phyloP scores from a whole-genome alignment of 1,140 invertebrate genomes.

The Pachyrhynchus sulphureomaculatus region DNA sequence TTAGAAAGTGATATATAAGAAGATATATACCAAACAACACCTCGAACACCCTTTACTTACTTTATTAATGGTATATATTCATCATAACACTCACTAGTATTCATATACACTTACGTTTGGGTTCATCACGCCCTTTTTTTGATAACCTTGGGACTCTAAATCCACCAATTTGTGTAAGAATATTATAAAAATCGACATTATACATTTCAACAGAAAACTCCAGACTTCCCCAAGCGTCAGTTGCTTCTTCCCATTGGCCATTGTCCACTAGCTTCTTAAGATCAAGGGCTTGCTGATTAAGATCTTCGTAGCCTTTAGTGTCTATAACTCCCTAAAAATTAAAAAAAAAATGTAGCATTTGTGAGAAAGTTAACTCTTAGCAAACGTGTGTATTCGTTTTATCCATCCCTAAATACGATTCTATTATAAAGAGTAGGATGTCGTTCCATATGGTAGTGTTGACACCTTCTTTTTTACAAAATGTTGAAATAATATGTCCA shows the following conservation, averaged over 20 bases:
- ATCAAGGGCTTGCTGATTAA: constrained; percentile 55
- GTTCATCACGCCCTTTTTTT: not conserved
- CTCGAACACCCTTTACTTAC: not conserved
- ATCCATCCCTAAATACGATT: not conserved
- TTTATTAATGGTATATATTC: not conserved
- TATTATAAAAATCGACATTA: constrained; percentile 82
- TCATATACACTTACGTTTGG: not conserved
- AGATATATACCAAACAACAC: too few relatives aligned
- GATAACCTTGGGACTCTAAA: not conserved
- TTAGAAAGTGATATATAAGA: too few relatives aligned
- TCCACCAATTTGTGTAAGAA: constrained; percentile 58
- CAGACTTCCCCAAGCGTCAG: constrained; percentile 62
- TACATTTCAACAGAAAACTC: constrained; percentile 59
- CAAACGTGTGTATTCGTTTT: not conserved
- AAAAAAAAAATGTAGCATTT: constrained; percentile 6
- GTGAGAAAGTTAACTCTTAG: not conserved
- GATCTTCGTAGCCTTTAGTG: constrained; percentile 57
- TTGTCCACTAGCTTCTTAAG: constrained; percentile 57
- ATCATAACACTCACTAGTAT: not conserved
- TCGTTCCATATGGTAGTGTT: not conserved
- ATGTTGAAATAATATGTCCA: too few relatives aligned
- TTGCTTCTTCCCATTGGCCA: constrained; percentile 61
- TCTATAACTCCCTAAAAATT: constrained; percentile 62
- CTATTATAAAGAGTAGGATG: not conserved
- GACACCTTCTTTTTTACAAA: not conserved